phyloP scores from a whole-genome alignment of 1,140 invertebrate species.

The Belonocnema kinseyi region DNA sequence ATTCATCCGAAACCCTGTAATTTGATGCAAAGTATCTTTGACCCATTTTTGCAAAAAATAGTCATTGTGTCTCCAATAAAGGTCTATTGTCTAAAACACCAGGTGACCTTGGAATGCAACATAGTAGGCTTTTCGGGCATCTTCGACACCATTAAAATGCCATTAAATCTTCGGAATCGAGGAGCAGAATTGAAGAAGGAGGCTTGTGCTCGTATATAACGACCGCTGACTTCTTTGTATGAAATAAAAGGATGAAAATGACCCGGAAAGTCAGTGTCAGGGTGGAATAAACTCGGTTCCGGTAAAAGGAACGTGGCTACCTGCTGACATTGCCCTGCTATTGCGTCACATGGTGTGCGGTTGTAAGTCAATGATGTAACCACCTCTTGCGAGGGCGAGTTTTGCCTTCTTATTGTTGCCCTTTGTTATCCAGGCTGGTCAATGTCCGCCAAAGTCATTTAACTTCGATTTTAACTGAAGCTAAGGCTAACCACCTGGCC shows the following conservation, averaged over 20 bases:
- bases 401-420: neutral
- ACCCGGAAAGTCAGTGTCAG: constrained; percentile 29
- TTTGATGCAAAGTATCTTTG: no score
- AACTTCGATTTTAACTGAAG: constrained; percentile 19
- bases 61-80: no score
- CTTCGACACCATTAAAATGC: neutral
- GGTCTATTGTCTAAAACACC: neutral
- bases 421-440: constrained; percentile 15
- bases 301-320: constrained; percentile 25
- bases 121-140: neutral
- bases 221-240: constrained; percentile 3
- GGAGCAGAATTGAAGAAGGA: neutral
- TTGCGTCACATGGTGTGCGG: constrained; percentile 30
- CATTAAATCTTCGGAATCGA: neutral
- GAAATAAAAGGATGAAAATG: constrained; percentile 8
- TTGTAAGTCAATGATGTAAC: constrained; percentile 26
- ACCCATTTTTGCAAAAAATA: no score
- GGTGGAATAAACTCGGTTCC: constrained; percentile 7
- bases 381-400: constrained; percentile 14
- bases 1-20: no score
- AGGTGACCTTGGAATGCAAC: constrained; percentile 4
- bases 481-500: constrained; percentile 1
- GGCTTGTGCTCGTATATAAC: constrained; percentile 27
- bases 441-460: constrained; percentile 14
- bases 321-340: constrained; percentile 9